These are phyloP conservation scores for Eupithecia inturbata DNA, from an alignment of 2,888 invertebrate genomes.

Conservation along the genomic window DNA sequence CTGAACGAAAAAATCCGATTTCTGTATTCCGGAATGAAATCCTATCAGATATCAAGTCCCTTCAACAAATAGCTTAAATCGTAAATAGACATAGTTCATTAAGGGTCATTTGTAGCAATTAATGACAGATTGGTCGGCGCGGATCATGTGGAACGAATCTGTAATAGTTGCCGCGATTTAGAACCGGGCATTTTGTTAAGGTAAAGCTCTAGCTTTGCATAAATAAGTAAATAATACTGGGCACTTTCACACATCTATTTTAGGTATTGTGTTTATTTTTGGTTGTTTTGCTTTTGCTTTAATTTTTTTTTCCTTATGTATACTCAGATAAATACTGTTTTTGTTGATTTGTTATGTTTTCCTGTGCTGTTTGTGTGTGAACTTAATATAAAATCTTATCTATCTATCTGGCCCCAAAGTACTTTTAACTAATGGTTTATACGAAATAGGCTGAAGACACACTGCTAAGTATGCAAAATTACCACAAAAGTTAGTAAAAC, in stretches of 20 bases:
- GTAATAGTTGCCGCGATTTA: slow-evolving; percentile 65
- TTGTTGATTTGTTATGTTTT: too few relatives aligned
- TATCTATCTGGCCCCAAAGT: not conserved
- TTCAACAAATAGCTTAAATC: slow-evolving; percentile 26
- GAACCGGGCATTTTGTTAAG: slow-evolving; percentile 67
- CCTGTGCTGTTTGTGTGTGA: too few relatives aligned
- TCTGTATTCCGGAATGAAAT: not conserved
- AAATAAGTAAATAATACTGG: not conserved
- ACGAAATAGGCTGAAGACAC: too few relatives aligned
- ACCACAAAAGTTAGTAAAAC: not conserved
- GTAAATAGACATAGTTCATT: slow-evolving; percentile 44
- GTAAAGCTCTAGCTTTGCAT: slow-evolving; percentile 39
- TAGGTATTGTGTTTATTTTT: too few relatives aligned
- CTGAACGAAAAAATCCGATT: too few relatives aligned
- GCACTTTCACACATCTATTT: not conserved
- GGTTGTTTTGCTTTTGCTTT: too few relatives aligned
- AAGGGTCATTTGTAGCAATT: slow-evolving; percentile 74
- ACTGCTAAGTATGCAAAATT: too few relatives aligned
- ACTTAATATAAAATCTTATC: too few relatives aligned
- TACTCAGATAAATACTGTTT: too few relatives aligned
- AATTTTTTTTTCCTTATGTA: too few relatives aligned
- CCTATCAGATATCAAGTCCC: slow-evolving; percentile 1
- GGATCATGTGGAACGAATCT: slow-evolving; percentile 71
- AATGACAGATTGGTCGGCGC: slow-evolving; percentile 60
- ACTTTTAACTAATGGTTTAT: too few relatives aligned